Evolutionary conservation across 2,888 invertebrate species (phyloP).

Genomic region (Xestia rhomboidea): DNA sequence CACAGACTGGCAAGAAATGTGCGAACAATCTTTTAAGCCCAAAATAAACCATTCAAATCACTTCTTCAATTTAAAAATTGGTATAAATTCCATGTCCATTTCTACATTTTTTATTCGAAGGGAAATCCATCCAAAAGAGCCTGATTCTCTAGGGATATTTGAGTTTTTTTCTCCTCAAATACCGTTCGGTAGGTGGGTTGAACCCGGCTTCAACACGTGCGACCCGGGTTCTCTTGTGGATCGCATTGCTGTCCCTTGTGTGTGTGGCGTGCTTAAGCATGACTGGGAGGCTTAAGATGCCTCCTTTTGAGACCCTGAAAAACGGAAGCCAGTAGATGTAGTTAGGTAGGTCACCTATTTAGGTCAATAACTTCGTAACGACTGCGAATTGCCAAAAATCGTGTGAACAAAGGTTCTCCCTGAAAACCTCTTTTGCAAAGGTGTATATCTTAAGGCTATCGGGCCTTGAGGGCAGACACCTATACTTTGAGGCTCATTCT

Average conservation of each 20-base stretch:
- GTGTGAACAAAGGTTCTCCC: no score
- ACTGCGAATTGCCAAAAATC: no score
- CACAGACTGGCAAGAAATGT: no score
- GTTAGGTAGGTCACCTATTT: no score
- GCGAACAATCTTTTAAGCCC: not conserved
- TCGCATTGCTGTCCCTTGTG: not conserved
- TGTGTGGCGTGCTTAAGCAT: not conserved
- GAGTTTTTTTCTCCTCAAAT: conserved; percentile 11
- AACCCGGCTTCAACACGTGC: conserved; percentile 2
- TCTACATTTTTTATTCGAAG: not conserved
- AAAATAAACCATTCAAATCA: not conserved
- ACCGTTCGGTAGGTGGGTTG: not conserved
- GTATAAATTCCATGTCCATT: conserved; percentile 1
- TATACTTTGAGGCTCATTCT: no score
- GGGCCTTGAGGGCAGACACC: no score
- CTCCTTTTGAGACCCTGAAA: not conserved
- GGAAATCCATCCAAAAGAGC: not conserved
- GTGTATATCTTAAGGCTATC: no score
- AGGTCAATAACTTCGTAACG: no score
- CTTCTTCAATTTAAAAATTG: conserved; percentile 6
- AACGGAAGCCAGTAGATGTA: not conserved
- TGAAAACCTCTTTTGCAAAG: no score
- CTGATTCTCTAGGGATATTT: conserved; percentile 1
- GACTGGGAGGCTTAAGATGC: not conserved
- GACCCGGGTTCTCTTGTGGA: not conserved